Base-by-base conservation (phyloP, 1,140 invertebrate species). In the Zophobas atratus region DNA sequence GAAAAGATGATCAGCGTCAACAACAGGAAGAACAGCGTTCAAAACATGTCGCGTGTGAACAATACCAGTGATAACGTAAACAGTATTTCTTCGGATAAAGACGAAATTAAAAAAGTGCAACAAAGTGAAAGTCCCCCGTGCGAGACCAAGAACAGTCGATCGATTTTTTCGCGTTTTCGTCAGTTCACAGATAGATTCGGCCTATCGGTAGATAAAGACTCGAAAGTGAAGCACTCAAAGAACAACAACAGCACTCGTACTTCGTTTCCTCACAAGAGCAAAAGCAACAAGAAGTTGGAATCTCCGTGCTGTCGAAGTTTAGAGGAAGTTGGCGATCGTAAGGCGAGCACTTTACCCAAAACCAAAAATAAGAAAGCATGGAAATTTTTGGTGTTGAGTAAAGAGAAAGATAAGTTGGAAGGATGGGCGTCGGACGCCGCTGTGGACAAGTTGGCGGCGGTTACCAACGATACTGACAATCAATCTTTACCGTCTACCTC, bases 141-240 rank as follows among this genome's bases (percentile, higher is more conserved):
- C 32, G 80, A 81, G n/a, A 39, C 46, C 20, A 83, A 81, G 80
- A 79, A 78, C 48, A 83, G 77, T 56, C 77, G 79, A 51, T 83
- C 83, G 39, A 76, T 86, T 20, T 78, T 85, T 5, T 80, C 85
- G 2, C 80, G 84, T 8, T 84, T 86, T 39, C 80, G 84, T 8
- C 84, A 86, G 49, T 83, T 86, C 56, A 84, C 86, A 0, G 85
- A 86, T 77, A 80, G 83, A 72, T 82, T 86, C 49, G 80, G 84
- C 38, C 76, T 86, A 39, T 85, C 85, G 4, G 63, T 83, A 8
- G 84, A 86, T 51, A 84, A 81, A 77, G 81, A 82, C 43, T n/a
- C 77, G 35, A 81, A 78, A 55, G 8, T 79, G 5, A 81, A 81
- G 79, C 79, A 75, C 70, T 38, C 75, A 6, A 81, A 81, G 49